These are phyloP conservation scores for Labeo rohita DNA, from an alignment of 2,113 vertebrate genomes.

Conservation along the genomic window DNA sequence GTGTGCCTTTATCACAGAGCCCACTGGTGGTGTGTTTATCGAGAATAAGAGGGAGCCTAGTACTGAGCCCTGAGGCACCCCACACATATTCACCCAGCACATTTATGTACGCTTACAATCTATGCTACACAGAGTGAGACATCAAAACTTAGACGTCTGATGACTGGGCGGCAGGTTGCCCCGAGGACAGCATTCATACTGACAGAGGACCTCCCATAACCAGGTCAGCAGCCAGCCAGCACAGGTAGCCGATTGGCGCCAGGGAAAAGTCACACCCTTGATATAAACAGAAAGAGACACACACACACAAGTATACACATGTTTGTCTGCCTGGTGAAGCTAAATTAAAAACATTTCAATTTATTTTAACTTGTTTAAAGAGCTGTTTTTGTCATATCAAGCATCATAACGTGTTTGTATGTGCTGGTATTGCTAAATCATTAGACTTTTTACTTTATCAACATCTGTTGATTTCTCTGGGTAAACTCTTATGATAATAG, in stretches of 20 bases:
- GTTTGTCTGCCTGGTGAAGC: neutral
- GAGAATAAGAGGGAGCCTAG: neutral
- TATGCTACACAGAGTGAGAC: neutral
- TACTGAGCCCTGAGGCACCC: neutral
- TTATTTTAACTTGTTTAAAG: neutral
- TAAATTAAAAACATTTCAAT: neutral
- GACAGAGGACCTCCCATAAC: slow-evolving; percentile 1
- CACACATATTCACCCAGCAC: neutral
- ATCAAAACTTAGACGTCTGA: slow-evolving; percentile 1
- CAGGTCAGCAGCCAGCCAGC: slow-evolving; percentile 3
- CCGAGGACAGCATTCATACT: neutral
- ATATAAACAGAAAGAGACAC: slow-evolving; percentile 10
- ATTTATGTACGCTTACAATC: neutral
- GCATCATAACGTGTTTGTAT: neutral
- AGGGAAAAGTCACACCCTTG: neutral
- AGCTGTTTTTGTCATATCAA: neutral
- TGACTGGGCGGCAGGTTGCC: neutral
- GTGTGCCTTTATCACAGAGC: neutral
- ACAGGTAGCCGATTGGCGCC: neutral
- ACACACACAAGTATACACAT: neutral
- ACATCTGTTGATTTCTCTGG: neutral
- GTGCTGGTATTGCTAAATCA: neutral
- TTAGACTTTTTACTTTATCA: neutral
- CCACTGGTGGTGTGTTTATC: neutral
- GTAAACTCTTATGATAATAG: neutral